phyloP scores from a whole-genome alignment of 2,888 invertebrate species.

The Archips crataeganus region DNA sequence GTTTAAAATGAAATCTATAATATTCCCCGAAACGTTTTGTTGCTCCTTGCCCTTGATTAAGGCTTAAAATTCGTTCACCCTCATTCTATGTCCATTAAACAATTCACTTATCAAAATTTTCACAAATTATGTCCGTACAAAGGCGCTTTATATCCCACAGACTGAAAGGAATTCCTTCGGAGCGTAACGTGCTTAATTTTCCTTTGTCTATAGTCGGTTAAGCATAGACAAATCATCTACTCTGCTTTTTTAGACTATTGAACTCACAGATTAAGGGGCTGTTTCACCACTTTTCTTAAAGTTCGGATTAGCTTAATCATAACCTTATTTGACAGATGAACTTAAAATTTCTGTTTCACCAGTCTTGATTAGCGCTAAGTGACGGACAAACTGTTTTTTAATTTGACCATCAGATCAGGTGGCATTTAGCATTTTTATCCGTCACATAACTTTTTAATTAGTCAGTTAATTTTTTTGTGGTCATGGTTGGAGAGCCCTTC shows the following conservation, averaged over 20 bases:
- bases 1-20: not conserved
- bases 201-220: slow-evolving; percentile 22
- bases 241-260: not conserved
- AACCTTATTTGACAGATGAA: too few relatives aligned
- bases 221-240: slow-evolving; percentile 14
- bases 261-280: not conserved
- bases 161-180: slow-evolving; percentile 29
- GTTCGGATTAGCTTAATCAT: too few relatives aligned
- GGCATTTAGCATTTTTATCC: too few relatives aligned
- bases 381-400: too few relatives aligned
- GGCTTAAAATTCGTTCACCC: slow-evolving; percentile 3
- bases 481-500: too few relatives aligned
- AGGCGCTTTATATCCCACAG: slow-evolving; percentile 26
- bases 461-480: too few relatives aligned
- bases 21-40: not conserved
- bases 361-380: too few relatives aligned
- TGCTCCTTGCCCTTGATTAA: not conserved
- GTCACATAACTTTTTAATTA: too few relatives aligned
- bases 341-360: too few relatives aligned
- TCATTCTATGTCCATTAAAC: slow-evolving; percentile 16
- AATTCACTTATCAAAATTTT: slow-evolving; percentile 34
- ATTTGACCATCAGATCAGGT: too few relatives aligned
- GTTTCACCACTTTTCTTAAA: too few relatives aligned
- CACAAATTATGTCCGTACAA: slow-evolving; percentile 33
- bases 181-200: slow-evolving; percentile 24